These are phyloP conservation scores for Poecilia gillii DNA, from an alignment of 2,797 vertebrate genomes.

Conservation along the genomic window DNA sequence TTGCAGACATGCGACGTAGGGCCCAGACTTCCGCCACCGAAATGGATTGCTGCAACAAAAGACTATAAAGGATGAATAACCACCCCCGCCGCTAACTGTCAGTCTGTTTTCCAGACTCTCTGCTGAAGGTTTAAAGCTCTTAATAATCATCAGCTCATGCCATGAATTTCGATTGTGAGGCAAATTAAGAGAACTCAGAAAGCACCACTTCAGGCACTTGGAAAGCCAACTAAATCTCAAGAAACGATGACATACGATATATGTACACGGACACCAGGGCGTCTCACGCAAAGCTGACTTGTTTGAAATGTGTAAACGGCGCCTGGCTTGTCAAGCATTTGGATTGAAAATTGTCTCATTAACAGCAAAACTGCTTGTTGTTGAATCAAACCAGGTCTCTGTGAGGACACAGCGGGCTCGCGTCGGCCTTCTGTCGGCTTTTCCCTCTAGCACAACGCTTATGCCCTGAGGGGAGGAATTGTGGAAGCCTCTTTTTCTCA, in stretches of 20 bases:
- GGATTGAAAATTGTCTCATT: conserved; percentile 81
- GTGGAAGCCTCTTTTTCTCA: conserved; percentile 82
- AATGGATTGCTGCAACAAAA: conserved; percentile 87
- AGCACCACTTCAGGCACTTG: conserved; percentile 99
- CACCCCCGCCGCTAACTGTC: conserved; percentile 80
- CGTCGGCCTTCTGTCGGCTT: conserved; percentile 74
- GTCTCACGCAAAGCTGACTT: conserved; percentile 86
- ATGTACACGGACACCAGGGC: conserved; percentile 90
- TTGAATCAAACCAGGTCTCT: conserved; percentile 80
- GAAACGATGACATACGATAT: conserved; percentile 89
- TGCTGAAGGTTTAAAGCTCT: conserved; percentile 96
- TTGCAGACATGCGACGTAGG: conserved; percentile 89
- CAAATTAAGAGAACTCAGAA: conserved; percentile 87
- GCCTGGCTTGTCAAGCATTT: conserved; percentile 86
- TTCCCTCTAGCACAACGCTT: conserved; percentile 80
- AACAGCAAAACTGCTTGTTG: conserved; percentile 85
- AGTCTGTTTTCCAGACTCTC: conserved; percentile 87
- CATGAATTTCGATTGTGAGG: conserved; percentile 96
- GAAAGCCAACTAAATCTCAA: conserved; percentile 91
- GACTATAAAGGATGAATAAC: conserved; percentile 86
- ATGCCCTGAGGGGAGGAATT: conserved; percentile 83
- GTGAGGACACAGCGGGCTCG: conserved; percentile 80
- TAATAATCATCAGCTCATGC: conserved; percentile 96
- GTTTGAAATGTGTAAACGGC: conserved; percentile 80
- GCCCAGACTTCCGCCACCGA: conserved; percentile 83